A percentile compares a stretch with the other conserved stretches of the same genome.
Conservation (phyloP, 2,888 invertebrate genomes). For the Trisateles emortualis region DNA sequence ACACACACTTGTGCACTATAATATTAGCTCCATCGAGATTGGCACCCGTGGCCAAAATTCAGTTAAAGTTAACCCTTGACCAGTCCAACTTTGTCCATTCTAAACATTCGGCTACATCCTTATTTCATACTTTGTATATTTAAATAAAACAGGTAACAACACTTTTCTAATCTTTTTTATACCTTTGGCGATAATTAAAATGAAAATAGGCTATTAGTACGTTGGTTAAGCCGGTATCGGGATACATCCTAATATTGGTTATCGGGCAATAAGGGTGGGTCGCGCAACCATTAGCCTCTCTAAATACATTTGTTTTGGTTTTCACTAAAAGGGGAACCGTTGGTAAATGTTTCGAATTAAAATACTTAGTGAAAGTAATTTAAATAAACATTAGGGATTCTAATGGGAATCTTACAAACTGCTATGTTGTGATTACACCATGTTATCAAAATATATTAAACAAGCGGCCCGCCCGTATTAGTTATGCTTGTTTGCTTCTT, state of each 20-base stretch:
- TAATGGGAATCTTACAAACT: constrained; percentile 1
- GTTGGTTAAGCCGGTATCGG: constrained; percentile 43
- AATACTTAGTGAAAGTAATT: constrained; percentile 22
- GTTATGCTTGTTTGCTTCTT: too few species aligned
- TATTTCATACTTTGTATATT: constrained; percentile 8
- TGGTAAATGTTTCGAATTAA: constrained; percentile 27
- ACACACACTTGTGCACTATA: too few species aligned
- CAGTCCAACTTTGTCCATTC: too few species aligned
- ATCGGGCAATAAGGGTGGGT: constrained; percentile 54
- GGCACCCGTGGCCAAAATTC: too few species aligned
- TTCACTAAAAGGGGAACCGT: constrained; percentile 34
- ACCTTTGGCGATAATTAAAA: constrained; percentile 4
- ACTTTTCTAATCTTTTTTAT: neutral
- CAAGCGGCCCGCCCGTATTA: too few species aligned
- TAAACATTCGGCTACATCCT: too few species aligned
- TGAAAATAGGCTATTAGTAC: constrained; percentile 52
- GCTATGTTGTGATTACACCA: neutral
- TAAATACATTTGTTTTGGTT: constrained; percentile 43
- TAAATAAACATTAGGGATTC: constrained; percentile 12
- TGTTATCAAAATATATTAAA: neutral
- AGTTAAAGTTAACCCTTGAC: too few species aligned
- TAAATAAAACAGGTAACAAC: neutral
- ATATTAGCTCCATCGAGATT: too few species aligned
- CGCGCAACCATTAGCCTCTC: constrained; percentile 28
- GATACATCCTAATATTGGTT: constrained; percentile 54